Percentiles rank a stretch among this genome's conserved stretches.
Evolutionary conservation across 2,797 vertebrate genomes (phyloP).

Genomic region (Crocodylus rhombifer): DNA sequence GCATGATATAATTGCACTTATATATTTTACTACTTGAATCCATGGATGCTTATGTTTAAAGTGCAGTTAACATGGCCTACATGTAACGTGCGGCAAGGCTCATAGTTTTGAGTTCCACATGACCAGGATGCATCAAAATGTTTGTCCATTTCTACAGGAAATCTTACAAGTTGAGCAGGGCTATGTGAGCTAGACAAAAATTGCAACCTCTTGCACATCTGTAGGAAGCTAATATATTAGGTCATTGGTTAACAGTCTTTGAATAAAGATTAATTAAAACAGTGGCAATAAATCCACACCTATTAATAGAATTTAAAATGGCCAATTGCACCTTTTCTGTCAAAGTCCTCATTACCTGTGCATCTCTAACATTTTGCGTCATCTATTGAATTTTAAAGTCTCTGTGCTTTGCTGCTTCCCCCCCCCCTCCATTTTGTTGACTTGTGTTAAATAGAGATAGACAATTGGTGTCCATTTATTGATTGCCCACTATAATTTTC

Average conservation of each 20-base stretch:
- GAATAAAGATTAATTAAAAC: not conserved
- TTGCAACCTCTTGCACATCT: not conserved
- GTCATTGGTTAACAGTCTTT: not conserved
- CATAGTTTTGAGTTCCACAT: not conserved
- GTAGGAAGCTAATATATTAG: not conserved
- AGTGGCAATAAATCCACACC: not conserved
- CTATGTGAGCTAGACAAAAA: not conserved
- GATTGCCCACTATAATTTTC: not conserved
- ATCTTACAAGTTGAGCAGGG: not conserved
- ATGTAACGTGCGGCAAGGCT: too few species aligned
- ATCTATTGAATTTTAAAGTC: not conserved
- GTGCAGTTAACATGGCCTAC: too few species aligned
- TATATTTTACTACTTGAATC: too few species aligned
- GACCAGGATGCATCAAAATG: not conserved
- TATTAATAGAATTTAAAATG: not conserved
- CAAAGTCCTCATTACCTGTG: not conserved
- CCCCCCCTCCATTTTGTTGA: not conserved
- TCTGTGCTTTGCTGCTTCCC: not conserved
- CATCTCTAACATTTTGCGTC: not conserved
- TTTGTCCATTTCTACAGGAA: not conserved
- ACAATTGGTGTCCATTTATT: not conserved
- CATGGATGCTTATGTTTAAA: too few species aligned
- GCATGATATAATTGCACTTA: too few species aligned
- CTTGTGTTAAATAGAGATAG: not conserved
- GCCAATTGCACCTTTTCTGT: not conserved